Conservation (phyloP, 1,140 invertebrate species). For the Bombus huntii region DNA sequence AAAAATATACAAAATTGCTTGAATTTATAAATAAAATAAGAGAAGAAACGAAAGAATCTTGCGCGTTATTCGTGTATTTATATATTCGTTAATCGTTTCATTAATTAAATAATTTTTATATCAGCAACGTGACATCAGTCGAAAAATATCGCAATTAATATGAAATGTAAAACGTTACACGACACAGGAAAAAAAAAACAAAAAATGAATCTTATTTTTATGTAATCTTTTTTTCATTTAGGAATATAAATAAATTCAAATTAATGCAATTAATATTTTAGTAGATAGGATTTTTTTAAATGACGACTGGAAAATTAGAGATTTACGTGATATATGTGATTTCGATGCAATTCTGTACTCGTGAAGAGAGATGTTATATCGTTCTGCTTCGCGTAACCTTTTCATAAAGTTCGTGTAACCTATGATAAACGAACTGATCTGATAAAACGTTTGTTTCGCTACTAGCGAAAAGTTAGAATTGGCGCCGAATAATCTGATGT, state of each 20-base stretch:
- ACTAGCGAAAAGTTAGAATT: not conserved
- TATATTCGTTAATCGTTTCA: too few relatives aligned
- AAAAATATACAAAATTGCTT: not conserved
- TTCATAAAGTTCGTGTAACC: not conserved
- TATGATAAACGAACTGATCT: not conserved
- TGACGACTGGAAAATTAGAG: not conserved
- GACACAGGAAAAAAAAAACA: not conserved
- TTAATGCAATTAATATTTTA: not conserved
- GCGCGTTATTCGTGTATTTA: not conserved
- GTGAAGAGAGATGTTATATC: not conserved
- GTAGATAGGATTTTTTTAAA: not conserved
- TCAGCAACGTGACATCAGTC: not conserved
- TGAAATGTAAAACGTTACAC: too few relatives aligned
- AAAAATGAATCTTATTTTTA: too few relatives aligned
- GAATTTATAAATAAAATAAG: not conserved
- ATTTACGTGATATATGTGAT: not conserved
- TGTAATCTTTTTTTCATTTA: not conserved
- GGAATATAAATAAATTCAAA: not conserved
- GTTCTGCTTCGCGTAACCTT: not conserved
- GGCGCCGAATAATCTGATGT: slow-evolving; percentile 9
- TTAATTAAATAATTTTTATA: not conserved
- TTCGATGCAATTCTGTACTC: not conserved
- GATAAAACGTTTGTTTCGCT: slow-evolving; percentile 10
- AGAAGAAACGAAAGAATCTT: not conserved
- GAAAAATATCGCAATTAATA: not conserved